A percentile compares a stretch with the other conserved stretches of the same genome.
These are phyloP conservation scores for Pelvicachromis taeniatus DNA, from an alignment of 2,113 vertebrate species.

Conservation along the genomic window DNA sequence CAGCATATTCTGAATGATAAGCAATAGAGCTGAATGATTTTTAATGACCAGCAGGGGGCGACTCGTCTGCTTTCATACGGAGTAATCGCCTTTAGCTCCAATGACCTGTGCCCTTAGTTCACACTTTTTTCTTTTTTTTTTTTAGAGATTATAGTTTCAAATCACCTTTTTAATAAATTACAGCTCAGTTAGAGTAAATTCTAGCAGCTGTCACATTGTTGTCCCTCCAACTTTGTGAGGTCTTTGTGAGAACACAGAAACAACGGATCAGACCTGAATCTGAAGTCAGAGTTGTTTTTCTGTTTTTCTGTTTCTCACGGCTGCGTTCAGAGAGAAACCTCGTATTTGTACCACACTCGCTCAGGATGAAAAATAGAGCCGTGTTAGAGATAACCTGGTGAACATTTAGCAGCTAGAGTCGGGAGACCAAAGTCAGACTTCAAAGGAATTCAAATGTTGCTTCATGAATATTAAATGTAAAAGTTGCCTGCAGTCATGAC, in stretches of 20 bases:
- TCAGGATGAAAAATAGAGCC: background rate
- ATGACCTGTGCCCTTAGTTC: too few relatives aligned
- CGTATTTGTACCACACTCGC: background rate
- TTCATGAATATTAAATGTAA: background rate
- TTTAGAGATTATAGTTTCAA: too few relatives aligned
- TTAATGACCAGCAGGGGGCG: background rate
- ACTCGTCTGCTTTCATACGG: background rate
- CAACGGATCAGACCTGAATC: background rate
- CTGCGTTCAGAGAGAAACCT: background rate
- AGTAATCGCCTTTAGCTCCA: too few relatives aligned
- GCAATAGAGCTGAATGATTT: background rate
- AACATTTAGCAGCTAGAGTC: background rate
- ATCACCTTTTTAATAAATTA: too few relatives aligned
- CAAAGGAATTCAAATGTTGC: background rate
- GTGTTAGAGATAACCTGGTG: background rate
- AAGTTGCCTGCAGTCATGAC: background rate
- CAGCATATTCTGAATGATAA: background rate
- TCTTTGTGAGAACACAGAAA: background rate
- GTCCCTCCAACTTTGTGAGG: rapidly evolving
- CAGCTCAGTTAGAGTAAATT: background rate
- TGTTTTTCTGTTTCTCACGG: rapidly evolving
- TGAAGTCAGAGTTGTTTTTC: background rate
- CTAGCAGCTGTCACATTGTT: background rate
- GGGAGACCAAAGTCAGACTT: background rate
- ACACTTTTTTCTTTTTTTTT: too few relatives aligned